phyloP scores from a whole-genome alignment of 2,888 invertebrate species.

The Danaus chrysippus region DNA sequence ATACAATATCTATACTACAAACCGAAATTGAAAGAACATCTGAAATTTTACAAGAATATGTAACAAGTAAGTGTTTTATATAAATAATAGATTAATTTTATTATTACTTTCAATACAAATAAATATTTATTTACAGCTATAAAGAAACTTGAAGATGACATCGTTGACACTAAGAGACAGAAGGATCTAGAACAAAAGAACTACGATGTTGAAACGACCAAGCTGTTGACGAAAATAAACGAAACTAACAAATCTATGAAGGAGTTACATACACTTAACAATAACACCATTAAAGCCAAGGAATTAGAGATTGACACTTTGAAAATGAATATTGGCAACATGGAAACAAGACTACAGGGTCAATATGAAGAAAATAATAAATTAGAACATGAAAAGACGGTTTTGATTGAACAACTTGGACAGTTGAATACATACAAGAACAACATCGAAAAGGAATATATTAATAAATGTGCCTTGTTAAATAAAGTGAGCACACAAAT shows the following conservation, averaged over 20 bases:
- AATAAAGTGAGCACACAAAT: constrained; percentile 36
- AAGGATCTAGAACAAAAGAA: constrained; percentile 40
- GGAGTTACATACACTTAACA: constrained; percentile 37
- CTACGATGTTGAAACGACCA: constrained; percentile 41
- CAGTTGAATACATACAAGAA: constrained; percentile 38
- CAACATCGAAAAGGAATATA: constrained; percentile 44
- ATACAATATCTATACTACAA: constrained; percentile 37
- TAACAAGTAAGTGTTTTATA: constrained; percentile 24
- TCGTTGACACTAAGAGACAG: constrained; percentile 41
- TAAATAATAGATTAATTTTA: neutral
- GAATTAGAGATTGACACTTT: constrained; percentile 39
- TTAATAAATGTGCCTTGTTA: constrained; percentile 38
- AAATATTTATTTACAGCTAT: constrained; percentile 39
- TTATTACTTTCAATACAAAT: constrained; percentile 5
- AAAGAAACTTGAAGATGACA: constrained; percentile 38
- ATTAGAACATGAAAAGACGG: constrained; percentile 38
- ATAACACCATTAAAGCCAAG: constrained; percentile 35
- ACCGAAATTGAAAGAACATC: constrained; percentile 35
- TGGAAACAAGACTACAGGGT: constrained; percentile 35
- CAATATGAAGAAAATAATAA: constrained; percentile 32
- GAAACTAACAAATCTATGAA: constrained; percentile 42
- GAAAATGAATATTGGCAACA: constrained; percentile 38
- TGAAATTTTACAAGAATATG: constrained; percentile 14
- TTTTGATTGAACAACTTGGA: constrained; percentile 37
- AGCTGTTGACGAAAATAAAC: constrained; percentile 41